A percentile compares a stretch with the other conserved stretches of the same genome.
These are phyloP conservation scores for Gyrodactylus salaris DNA, from an alignment of 1,140 invertebrate genomes.

Conservation along the genomic window DNA sequence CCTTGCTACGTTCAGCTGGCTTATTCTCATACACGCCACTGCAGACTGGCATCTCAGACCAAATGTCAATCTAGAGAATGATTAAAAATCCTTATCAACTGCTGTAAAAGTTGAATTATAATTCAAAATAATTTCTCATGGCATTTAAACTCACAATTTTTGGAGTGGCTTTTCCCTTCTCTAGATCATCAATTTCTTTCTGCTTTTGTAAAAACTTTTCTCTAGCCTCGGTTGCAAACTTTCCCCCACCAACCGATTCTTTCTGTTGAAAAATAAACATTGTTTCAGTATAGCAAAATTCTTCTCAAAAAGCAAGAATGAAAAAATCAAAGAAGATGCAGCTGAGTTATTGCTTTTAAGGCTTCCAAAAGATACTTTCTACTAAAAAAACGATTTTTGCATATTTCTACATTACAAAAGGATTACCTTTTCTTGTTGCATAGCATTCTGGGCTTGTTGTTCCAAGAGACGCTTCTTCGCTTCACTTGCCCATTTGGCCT, in stretches of 20 bases:
- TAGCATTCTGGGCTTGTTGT: background rate
- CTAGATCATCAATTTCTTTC: background rate
- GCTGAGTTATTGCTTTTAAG: background rate
- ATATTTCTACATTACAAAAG: background rate
- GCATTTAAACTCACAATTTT: background rate
- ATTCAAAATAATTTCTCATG: too few species aligned
- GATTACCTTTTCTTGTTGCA: background rate
- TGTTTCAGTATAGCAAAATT: background rate
- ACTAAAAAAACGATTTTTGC: background rate
- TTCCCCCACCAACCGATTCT: background rate
- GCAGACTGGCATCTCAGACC: background rate
- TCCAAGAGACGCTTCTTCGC: background rate
- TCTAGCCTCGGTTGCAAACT: background rate
- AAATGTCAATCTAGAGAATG: background rate
- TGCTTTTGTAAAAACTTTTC: background rate
- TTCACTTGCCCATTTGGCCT: background rate
- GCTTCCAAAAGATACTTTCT: background rate
- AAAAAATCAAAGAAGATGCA: too few species aligned
- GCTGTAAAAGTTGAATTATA: background rate
- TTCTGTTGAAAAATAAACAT: background rate
- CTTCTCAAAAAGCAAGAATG: too few species aligned
- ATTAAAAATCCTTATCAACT: background rate
- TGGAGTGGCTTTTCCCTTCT: background rate
- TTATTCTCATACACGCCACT: background rate
- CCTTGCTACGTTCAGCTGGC: background rate